Evolutionary conservation across 2,797 vertebrate species (phyloP), one percentile per base, ranked within the genome.

Genomic region (Delichon dasypus): DNA sequence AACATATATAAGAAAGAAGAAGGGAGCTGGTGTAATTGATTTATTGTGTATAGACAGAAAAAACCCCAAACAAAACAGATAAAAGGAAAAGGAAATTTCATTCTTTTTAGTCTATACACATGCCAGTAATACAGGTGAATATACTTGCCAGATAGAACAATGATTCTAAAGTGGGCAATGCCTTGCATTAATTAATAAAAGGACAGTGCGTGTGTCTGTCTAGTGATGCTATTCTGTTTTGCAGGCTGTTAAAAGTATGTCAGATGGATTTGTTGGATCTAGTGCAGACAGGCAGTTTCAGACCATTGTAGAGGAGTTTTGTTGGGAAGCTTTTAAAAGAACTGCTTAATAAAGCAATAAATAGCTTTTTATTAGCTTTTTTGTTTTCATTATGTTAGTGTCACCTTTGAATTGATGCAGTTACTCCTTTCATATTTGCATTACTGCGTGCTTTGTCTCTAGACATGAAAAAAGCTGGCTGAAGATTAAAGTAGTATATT

Each of bases 401-500:
- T 91, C 68, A 85, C 66, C 45, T 93, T 85, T 93, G 90, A 88
- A 93, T 95, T 17, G 40, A 83, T 13, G 55, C 54, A 88, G 18
- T 88, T 91, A 70, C 79, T 94, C 64, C 73, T 83, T 90, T 88
- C 17, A 4, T 80, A 88, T 81, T 88, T 95, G 68, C 68, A 83
- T 91, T 89, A 86, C 58, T 88, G 76, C 81, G 7, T 61, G 47
- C 66, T 85, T 68, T 88, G 62, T 72, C 84, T 87, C 4, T 9
- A 71, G 62, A 55, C 27, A 16, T 65, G 71, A 77, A 78, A 80
- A 42, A 88, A 79, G 40, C 30, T 47, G 57, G 53, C 30, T 85
- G 32, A 83, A 95, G 71, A 90, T 93, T 96, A 89, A 96, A 93
- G 86, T 57, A 84, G 55, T 88, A 89, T 94, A 86, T 93, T 92